Evolutionary conservation across 2,888 invertebrate genomes (phyloP), one percentile per base, ranked within the genome.

Genomic region (Entomobrya proxima): DNA sequence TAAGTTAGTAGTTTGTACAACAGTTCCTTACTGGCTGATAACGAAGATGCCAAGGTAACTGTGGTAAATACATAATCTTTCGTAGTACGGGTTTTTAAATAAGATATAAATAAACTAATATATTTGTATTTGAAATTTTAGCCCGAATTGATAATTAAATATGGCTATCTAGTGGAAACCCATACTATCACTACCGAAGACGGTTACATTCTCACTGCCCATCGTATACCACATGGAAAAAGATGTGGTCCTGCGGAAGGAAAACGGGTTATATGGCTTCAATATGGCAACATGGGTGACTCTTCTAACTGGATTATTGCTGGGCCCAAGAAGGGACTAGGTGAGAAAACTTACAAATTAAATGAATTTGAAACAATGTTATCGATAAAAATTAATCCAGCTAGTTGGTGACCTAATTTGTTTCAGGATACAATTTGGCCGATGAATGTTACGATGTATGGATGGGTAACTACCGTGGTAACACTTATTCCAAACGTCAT

Each of bases 191-290:
- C 21, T 18, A 52, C 52, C 3, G 52, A 52, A 18, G 52, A 52
- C 21, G 52, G 21, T 3, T 52, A 52, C 52, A 52, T 52, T 52
- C 21, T 52, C 4, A 21, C n/a, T 6, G 18, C 15, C 3, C 52
- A 52, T 18, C 13, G 52, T 6, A 52, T 52, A 7, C 52, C 52
- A 18, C 21, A 52, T 9, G 52, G 52, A 21, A 52, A 18, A 9
- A 52, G 15, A 52, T 52, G 52, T 52, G 52, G 52, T 52, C 75
- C 78, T 44, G 78, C 82, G 0, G 69, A 74, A 58, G 80, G 64
- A 9, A 87, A 85, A 55, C 88, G 88, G 24, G 88, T 86, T 9
- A 89, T 90, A 11, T 90, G 92, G 85, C 86, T 92, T 74, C 92
- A 52, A 21, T 21, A 52, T 52, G 52, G 52, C 1, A 18, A 21